Base-by-base conservation (phyloP, 2,888 invertebrate species). In the Spisula subtruncata region DNA sequence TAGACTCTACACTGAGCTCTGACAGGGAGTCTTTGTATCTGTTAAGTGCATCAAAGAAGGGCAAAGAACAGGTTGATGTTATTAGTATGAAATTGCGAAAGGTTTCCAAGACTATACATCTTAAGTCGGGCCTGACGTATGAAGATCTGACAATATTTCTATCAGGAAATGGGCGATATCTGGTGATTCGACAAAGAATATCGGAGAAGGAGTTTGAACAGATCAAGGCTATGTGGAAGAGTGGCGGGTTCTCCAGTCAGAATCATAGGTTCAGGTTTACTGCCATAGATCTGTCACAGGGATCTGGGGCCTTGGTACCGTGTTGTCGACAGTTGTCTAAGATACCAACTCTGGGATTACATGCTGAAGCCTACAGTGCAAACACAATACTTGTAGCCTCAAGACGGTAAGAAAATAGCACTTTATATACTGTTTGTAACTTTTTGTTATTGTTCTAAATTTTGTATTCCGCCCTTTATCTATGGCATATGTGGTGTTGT, bases 291-390 rank as follows among this genome's bases (percentile, higher is more conserved):
- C 83, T 95, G 41, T 91, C 90, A 0, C 92, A 94, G 48, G 92
- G 92, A 25, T 93, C 93, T 25, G 95, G 94, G 5, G 91, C 88
- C 5, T 85, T 95, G 20, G 84, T 94, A 46, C 92, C 93, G 0
- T 96, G 95, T 86, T 92, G 90, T 60, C 90, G 95, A 82, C 92
- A 92, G 29, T 89, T 96, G 86, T 94, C 95, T 16, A 95, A 94
- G 82, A 94, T 95, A 18, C 96, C 95, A n/a, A 89, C 89, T 75
- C 93, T 96, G 25, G 96, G 95, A 20, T 92, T 93, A 12, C 84
- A 86, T 46, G 91, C 93, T 20, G 85, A 83, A 14, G 91, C 94
- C 10, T 93, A 92, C 88, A 85, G 48, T n/a, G 95, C 95, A 35
- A 95, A 95, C 87, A 88, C 87, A 0, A 92, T 96, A 91, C 87